Evolutionary conservation across 2,113 vertebrate species (phyloP).

Genomic region (Stigmatopora argus): DNA sequence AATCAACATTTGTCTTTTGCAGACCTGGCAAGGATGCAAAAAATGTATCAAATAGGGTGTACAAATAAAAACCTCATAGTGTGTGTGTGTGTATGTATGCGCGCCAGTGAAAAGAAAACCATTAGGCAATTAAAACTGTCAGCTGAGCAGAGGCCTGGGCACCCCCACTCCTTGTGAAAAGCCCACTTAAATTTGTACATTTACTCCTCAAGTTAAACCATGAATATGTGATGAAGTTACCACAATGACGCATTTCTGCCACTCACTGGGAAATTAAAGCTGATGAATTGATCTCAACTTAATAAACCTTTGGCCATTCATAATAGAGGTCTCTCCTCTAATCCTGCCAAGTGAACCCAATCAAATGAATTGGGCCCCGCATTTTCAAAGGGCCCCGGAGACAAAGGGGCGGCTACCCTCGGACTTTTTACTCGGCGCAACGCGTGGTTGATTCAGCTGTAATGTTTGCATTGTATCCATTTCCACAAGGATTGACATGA

Average conservation of each 20-base stretch:
- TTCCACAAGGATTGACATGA: slow-evolving; percentile 99
- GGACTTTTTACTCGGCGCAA: slow-evolving; percentile 95
- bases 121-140: slow-evolving; percentile 92
- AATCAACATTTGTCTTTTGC: not conserved
- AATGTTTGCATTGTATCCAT: slow-evolving; percentile 99
- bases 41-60: slow-evolving; percentile 7
- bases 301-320: slow-evolving; percentile 92
- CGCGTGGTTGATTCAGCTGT: slow-evolving; percentile 97
- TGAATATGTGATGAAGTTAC: slow-evolving; percentile 99
- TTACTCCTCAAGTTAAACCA: slow-evolving; percentile 99
- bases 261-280: slow-evolving; percentile 99
- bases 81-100: slow-evolving; percentile 53
- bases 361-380: slow-evolving; percentile 96
- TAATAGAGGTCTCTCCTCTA: slow-evolving; percentile 88
- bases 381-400: slow-evolving; percentile 81
- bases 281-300: slow-evolving; percentile 99
- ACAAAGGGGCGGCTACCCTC: slow-evolving; percentile 84
- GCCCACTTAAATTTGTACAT: slow-evolving; percentile 99
- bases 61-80: slow-evolving; percentile 46
- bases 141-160: slow-evolving; percentile 87
- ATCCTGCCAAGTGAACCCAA: slow-evolving; percentile 97
- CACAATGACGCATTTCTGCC: slow-evolving; percentile 97
- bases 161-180: slow-evolving; percentile 67
- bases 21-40: slow-evolving; percentile 30
- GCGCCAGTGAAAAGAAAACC: slow-evolving; percentile 67